phyloP scores from a whole-genome alignment of 2,113 vertebrate genomes.

The Neotoma lepida region DNA sequence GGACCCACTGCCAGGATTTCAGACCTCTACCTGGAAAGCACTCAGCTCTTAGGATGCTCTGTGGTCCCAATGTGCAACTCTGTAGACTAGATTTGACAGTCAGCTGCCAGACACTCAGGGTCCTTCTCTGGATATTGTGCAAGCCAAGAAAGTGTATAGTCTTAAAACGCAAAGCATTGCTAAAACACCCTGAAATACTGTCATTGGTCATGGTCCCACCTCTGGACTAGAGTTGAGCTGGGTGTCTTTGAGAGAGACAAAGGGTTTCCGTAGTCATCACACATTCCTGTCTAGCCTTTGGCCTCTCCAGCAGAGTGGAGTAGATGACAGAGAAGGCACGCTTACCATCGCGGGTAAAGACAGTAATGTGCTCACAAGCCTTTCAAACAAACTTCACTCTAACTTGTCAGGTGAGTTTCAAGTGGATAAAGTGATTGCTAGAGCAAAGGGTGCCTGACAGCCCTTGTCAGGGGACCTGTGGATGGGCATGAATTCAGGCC shows the following conservation, averaged over 20 bases:
- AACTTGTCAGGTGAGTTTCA: background rate
- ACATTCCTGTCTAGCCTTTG: background rate
- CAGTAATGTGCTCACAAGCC: background rate
- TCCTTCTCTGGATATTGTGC: background rate
- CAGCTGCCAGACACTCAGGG: rapidly evolving
- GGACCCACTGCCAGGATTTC: too few species aligned
- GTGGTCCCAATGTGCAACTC: rapidly evolving
- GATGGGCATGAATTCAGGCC: background rate
- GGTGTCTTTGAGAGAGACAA: background rate
- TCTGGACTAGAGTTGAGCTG: background rate
- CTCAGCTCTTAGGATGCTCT: too few species aligned
- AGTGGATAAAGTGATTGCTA: background rate
- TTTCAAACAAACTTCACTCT: background rate
- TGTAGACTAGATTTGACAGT: background rate
- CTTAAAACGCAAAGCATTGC: background rate
- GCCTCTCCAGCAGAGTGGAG: background rate
- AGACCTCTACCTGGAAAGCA: background rate
- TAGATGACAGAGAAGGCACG: background rate
- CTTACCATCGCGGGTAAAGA: background rate
- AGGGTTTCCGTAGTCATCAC: rapidly evolving
- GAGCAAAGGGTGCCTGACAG: background rate
- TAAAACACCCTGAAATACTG: background rate
- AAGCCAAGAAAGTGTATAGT: background rate
- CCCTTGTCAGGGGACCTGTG: background rate
- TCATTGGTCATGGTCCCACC: rapidly evolving